A percentile compares a stretch with the other conserved stretches of the same genome.
These are phyloP conservation scores for Eremophila alpestris DNA, from an alignment of 2,797 vertebrate species.

Conservation along the genomic window DNA sequence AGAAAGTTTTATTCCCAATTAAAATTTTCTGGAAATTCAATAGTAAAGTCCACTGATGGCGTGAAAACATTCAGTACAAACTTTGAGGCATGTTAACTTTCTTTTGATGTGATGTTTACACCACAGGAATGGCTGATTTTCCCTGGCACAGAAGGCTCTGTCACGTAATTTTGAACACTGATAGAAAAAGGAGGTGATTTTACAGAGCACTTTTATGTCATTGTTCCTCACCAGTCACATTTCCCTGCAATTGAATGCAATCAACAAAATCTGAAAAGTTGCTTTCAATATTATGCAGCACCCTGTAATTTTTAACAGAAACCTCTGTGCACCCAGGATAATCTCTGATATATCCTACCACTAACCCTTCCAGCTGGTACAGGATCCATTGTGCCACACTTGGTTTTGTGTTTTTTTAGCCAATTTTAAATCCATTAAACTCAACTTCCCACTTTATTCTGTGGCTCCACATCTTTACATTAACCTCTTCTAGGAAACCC, in stretches of 20 bases:
- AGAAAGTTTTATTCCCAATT: neutral
- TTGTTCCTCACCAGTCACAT: neutral
- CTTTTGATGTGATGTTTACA: neutral
- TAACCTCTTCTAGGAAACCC: constrained; percentile 29
- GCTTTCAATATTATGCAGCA: neutral
- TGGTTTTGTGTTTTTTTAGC: neutral
- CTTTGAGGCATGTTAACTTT: accelerated
- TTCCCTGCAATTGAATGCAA: neutral
- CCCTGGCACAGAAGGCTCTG: neutral
- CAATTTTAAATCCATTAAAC: constrained; percentile 52
- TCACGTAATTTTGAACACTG: neutral
- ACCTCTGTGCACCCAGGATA: neutral
- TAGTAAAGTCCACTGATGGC: accelerated
- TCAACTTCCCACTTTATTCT: constrained; percentile 14
- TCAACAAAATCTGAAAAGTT: neutral
- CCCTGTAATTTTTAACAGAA: constrained; percentile 25
- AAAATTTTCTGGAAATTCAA: neutral
- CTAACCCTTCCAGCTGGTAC: neutral
- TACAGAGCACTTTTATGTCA: neutral
- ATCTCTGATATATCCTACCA: neutral
- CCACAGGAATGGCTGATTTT: neutral
- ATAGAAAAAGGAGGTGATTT: neutral
- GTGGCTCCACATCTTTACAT: neutral
- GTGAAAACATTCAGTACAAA: neutral
- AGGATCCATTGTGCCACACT: neutral